Percentiles rank a stretch among this genome's conserved stretches.
Conservation (phyloP, 2,888 invertebrate species). For the Siphlonurus alternatus region DNA sequence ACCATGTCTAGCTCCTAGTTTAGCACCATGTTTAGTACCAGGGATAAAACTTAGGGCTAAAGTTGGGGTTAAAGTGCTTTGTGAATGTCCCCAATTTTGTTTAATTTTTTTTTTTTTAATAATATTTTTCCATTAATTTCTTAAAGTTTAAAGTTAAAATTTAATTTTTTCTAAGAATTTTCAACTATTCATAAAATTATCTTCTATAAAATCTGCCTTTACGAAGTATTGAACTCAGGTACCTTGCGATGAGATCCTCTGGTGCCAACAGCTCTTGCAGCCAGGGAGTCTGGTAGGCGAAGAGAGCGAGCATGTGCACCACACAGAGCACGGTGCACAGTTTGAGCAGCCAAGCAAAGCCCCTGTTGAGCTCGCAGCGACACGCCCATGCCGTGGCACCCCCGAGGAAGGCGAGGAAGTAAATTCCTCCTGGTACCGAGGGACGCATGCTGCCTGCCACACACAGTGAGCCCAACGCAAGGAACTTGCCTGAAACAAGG, state of each 20-base stretch:
- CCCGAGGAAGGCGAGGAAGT: slow-evolving; percentile 71
- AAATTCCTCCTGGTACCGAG: slow-evolving; percentile 65
- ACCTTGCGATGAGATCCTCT: slow-evolving; percentile 62
- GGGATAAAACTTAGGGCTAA: too few species aligned
- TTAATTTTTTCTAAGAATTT: too few species aligned
- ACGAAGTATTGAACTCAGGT: too few species aligned
- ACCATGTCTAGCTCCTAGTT: too few species aligned
- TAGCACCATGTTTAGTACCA: too few species aligned
- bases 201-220: too few species aligned
- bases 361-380: slow-evolving; percentile 52
- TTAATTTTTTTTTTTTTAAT: background rate
- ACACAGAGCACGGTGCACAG: slow-evolving; percentile 57
- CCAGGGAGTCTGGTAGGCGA: slow-evolving; percentile 74
- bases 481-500: slow-evolving; percentile 49
- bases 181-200: too few species aligned
- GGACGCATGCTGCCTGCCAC: slow-evolving; percentile 63
- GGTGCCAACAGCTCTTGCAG: slow-evolving; percentile 47
- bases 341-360: slow-evolving; percentile 58
- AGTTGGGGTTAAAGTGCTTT: too few species aligned
- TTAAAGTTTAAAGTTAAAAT: background rate
- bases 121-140: background rate
- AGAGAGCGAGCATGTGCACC: slow-evolving; percentile 51
- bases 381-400: slow-evolving; percentile 79
- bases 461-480: slow-evolving; percentile 46
- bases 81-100: too few species aligned